Evolutionary conservation across 2,797 vertebrate species (phyloP), one percentile per base, ranked within the genome.

Genomic region (Darevskia mixta): DNA sequence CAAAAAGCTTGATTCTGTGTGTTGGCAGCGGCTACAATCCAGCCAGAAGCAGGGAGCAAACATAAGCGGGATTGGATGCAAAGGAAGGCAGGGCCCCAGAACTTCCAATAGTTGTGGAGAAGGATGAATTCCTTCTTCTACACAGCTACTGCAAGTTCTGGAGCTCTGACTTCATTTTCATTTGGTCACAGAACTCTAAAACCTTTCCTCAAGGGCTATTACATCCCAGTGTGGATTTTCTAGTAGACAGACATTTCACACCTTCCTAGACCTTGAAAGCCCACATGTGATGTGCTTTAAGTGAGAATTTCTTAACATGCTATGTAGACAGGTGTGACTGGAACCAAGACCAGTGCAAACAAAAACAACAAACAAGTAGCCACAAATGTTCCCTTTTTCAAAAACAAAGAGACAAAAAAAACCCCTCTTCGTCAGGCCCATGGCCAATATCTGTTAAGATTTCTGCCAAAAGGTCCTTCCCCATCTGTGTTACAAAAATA

Each of bases 261-360:
- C 32, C 17, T 38, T 18, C 55, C 69, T 18, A 15, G n/a, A 75
- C 32, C 17, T 25, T 13, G 25, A 71, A 78, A 38, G 17, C 32
- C n/a, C 4, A 3, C 43, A 49, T 23, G 15, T 55, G 8, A 11
- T 80, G 15, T 49, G 43, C 10, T 76, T 81, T 27, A 73, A 35
- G 72, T 38, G 17, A 45, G 55, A 45, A 67, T 41, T 45, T 83
- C 45, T 78, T 66, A 75, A 87, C 27, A 71, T 41, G 8, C 49
- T 10, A 13, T 41, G n/a, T 32, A 55, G 49, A 71, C 64, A 15
- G 29, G 27, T 13, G 15, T 43, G 61, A 85, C 55, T 67, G 61
- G 17, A 75, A 10, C 82, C 43, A 29, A 85, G 17, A 6, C 79
- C 55, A 88, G 78, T 80, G 38, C 77, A 88, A 82, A 69, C 58